Percentiles rank a stretch among this genome's conserved stretches.
Conservation (phyloP, 2,797 vertebrate species). For the Thamnophis elegans region DNA sequence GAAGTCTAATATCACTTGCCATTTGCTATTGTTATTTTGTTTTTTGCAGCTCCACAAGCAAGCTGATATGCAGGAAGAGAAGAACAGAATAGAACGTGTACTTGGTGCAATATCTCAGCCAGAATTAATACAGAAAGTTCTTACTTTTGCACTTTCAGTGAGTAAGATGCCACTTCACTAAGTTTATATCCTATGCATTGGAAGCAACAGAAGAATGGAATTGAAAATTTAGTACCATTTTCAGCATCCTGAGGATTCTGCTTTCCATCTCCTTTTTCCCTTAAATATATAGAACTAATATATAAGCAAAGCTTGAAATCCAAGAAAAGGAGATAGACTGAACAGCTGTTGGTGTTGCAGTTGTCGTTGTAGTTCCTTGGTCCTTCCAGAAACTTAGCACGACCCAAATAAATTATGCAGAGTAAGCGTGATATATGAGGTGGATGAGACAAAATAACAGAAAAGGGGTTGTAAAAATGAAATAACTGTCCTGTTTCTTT, state of each 20-base stretch:
- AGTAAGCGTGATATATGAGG: background rate
- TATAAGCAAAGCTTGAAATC: background rate
- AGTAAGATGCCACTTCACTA: slow-evolving; percentile 38
- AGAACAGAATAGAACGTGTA: slow-evolving; percentile 93
- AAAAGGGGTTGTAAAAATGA: background rate
- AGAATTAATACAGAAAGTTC: slow-evolving; percentile 96
- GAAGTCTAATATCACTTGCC: background rate
- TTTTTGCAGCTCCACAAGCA: slow-evolving; percentile 90
- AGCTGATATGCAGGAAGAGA: slow-evolving; percentile 99
- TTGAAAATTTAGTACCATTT: background rate
- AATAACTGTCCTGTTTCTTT: background rate
- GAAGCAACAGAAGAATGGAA: background rate
- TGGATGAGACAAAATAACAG: background rate
- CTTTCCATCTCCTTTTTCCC: background rate
- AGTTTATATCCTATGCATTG: background rate
- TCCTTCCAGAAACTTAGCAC: background rate
- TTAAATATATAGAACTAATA: background rate
- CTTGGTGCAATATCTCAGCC: slow-evolving; percentile 91
- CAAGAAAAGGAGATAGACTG: background rate
- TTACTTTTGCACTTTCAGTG: slow-evolving; percentile 95
- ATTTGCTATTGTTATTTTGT: slow-evolving; percentile 7
- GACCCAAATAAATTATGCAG: background rate
- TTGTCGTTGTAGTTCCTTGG: background rate
- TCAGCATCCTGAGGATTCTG: background rate
- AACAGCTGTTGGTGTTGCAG: background rate